Evolutionary conservation across 2,113 vertebrate genomes (phyloP).

Genomic region (Geococcyx californianus): DNA sequence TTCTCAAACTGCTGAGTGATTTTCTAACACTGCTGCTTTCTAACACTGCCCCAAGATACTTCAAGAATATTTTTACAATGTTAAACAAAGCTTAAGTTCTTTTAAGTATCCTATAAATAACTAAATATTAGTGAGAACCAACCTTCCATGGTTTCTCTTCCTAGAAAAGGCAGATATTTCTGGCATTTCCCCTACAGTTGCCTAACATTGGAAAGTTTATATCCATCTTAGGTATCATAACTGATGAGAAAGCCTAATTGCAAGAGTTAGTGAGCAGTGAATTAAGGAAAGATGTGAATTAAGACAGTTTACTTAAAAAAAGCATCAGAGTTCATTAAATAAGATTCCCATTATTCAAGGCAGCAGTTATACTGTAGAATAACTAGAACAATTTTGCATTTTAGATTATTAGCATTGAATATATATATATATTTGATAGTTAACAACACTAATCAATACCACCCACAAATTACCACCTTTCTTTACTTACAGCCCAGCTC

Average conservation of each 20-base stretch:
- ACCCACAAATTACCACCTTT: not conserved
- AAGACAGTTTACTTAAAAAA: not conserved
- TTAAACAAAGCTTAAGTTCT: not conserved
- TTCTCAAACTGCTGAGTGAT: not conserved
- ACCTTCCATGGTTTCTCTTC: not conserved
- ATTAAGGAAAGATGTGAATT: not conserved
- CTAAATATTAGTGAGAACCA: not conserved
- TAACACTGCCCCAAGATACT: not conserved
- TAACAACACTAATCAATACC: not conserved
- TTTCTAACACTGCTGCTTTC: not conserved
- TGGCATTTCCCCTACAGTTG: not conserved
- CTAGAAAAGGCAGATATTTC: not conserved
- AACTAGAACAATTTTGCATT: not conserved
- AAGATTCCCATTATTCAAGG: not conserved
- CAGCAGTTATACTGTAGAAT: not conserved
- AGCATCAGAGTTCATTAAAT: not conserved
- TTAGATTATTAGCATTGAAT: not conserved
- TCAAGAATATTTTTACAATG: not conserved
- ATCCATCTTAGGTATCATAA: not conserved
- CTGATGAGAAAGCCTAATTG: not conserved
- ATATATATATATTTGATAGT: not conserved
- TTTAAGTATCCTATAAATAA: not conserved
- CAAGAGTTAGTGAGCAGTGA: not conserved
- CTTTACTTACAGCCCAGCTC: not conserved
- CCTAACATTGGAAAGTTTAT: not conserved